Evolutionary conservation across 2,113 vertebrate genomes (phyloP).

Genomic region (Trichechus manatus): DNA sequence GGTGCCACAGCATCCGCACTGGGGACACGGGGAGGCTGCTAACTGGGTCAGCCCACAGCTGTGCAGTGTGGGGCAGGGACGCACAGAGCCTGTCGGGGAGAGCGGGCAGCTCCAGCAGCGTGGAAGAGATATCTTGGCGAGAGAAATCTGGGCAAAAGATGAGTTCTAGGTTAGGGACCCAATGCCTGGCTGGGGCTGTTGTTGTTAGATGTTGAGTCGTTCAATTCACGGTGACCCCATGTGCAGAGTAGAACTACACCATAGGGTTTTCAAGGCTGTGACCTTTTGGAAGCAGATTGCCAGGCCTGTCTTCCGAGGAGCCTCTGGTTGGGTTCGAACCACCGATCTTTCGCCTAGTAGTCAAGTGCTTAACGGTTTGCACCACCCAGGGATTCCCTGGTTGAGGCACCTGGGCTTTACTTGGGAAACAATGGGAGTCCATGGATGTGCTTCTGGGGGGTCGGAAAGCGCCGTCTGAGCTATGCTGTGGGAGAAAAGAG

Average conservation of each 20-base stretch:
- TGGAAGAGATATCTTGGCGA: neutral
- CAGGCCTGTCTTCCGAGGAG: neutral
- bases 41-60: neutral
- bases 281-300: too few relatives aligned
- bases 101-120: neutral
- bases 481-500: neutral
- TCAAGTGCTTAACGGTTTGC: neutral
- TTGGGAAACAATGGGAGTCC: neutral
- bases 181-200: neutral
- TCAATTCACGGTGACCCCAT: neutral
- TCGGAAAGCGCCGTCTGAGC: neutral
- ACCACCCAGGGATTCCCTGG: too few relatives aligned
- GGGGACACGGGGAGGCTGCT: neutral
- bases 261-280: too few relatives aligned
- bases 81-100: neutral
- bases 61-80: rapidly evolving
- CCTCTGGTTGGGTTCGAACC: neutral
- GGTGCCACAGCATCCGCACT: neutral
- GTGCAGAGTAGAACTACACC: too few relatives aligned
- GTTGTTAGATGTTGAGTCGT: neutral
- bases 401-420: too few relatives aligned
- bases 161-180: neutral
- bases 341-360: neutral
- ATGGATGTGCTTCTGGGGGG: rapidly evolving
- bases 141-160: neutral